Evolutionary conservation across 2,797 vertebrate species (phyloP), one percentile per base, ranked within the genome.

Genomic region (Loriculus beryllinus): DNA sequence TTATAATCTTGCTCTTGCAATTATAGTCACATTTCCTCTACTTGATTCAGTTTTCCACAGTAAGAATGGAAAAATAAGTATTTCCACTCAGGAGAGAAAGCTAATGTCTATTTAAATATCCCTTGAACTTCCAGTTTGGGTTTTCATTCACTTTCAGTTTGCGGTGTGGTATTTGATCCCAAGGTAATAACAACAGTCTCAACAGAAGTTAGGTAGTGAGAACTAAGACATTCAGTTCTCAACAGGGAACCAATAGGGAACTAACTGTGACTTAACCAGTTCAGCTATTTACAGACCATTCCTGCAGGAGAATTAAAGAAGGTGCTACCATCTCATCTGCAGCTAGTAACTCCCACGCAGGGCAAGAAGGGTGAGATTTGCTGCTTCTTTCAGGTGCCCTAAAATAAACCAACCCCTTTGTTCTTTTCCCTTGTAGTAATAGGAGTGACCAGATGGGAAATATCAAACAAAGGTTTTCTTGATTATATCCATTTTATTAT

Each of bases 381-480:
- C 76, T 72, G 43, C 62, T 86, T 65, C 59, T 88, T 91, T 78
- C 63, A 92, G 91, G 65, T 67, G 62, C 26, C 85, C 74, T 79
- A 83, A 90, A 90, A 86, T 67, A 95, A 93, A 87, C 52, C 85
- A 92, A 88, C 22, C 5, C 23, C 47, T 91, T 86, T 95, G 54
- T 78, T 94, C 43, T 48, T 88, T 93, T 63, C 47, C 26, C 67
- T 84, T 70, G 65, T 86, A 89, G 76, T 79, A 91, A 95, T 19
- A 81, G 54, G 35, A 91, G 59, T 84, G 77, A 91, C 76, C 93
- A 96, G 77, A 86, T 93, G 80, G 72, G 88, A 89, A 77, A 92
- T 89, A 85, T 68, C 48, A 94, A 94, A 87, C 84, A 91, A 95
- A 94, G 54, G 37, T 90, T 90, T 94, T 95, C 91, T 85, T 70